These are phyloP conservation scores for Drosophila anomelani DNA, from an alignment of 2,888 invertebrate genomes.

Conservation along the genomic window DNA sequence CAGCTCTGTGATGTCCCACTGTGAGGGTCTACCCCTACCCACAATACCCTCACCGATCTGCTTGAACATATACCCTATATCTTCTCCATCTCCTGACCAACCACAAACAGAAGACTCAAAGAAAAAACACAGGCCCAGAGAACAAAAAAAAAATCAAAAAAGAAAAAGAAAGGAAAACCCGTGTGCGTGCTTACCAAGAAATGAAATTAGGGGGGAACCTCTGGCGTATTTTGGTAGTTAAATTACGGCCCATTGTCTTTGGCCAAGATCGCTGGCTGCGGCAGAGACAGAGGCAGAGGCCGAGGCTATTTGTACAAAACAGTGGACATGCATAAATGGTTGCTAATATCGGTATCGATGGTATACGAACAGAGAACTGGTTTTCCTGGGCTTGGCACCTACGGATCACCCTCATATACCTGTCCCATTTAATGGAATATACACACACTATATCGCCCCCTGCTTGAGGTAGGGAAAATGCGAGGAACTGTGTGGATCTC, in stretches of 20 bases:
- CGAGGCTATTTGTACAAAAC: slow-evolving; percentile 61
- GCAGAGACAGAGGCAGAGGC: background rate
- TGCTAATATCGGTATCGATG: slow-evolving; percentile 68
- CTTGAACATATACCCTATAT: slow-evolving; percentile 14
- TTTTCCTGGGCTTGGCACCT: slow-evolving; percentile 52
- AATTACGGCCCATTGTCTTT: slow-evolving; percentile 75
- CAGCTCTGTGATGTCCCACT: slow-evolving; percentile 52
- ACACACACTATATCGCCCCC: background rate
- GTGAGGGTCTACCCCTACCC: slow-evolving; percentile 53
- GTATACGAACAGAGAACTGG: slow-evolving; percentile 18
- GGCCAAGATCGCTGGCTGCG: slow-evolving; percentile 30
- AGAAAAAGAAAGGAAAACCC: slow-evolving; percentile 7
- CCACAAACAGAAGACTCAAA: slow-evolving; percentile 29
- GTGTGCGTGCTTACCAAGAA: slow-evolving; percentile 74
- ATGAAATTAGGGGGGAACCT: slow-evolving; percentile 6
- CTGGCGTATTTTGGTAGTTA: slow-evolving; percentile 79
- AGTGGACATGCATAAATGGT: slow-evolving; percentile 78
- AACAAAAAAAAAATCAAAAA: slow-evolving; percentile 1
- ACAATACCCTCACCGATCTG: slow-evolving; percentile 13
- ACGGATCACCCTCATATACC: slow-evolving; percentile 33
- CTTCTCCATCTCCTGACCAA: slow-evolving; percentile 31
- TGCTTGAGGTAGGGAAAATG: background rate
- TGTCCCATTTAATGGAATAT: slow-evolving; percentile 2
- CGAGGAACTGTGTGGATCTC: slow-evolving; percentile 18
- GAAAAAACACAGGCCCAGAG: slow-evolving; percentile 17